phyloP scores from a whole-genome alignment of 2,888 invertebrate species.

The Galerucella nymphaeae region DNA sequence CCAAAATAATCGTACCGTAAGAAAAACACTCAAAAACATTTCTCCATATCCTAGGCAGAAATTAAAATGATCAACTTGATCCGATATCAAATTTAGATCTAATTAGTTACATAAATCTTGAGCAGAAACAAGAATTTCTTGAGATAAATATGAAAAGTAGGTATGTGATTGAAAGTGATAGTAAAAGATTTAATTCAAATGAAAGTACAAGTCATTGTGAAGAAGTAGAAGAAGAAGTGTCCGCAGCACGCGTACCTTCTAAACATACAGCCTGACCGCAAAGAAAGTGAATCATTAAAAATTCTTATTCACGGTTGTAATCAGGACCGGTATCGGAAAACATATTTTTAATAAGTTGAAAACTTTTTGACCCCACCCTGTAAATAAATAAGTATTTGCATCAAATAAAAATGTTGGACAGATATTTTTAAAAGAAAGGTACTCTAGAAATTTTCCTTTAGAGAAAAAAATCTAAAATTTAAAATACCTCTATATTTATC shows the following conservation, averaged over 20 bases:
- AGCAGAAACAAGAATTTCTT: neutral
- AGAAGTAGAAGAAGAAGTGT: neutral
- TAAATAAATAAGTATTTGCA: too few relatives aligned
- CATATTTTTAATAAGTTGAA: neutral
- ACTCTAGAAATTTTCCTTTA: too few relatives aligned
- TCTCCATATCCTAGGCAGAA: too few relatives aligned
- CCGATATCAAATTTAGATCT: too few relatives aligned
- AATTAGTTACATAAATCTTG: neutral
- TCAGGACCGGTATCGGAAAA: neutral
- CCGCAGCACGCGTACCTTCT: constrained; percentile 14
- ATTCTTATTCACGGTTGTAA: constrained; percentile 19
- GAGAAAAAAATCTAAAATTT: too few relatives aligned
- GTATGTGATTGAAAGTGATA: constrained; percentile 29
- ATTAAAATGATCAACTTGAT: too few relatives aligned
- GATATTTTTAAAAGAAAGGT: too few relatives aligned
- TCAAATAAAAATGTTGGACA: too few relatives aligned
- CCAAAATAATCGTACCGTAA: too few relatives aligned
- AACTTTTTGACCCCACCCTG: too few relatives aligned
- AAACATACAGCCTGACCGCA: neutral
- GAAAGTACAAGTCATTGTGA: constrained; percentile 25
- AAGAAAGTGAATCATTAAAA: constrained; percentile 35
- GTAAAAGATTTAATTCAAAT: constrained; percentile 21
- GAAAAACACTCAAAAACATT: too few relatives aligned
- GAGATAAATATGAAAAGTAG: neutral
- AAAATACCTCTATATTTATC: too few relatives aligned